Evolutionary conservation across 1,140 invertebrate species (phyloP), one percentile per base, ranked within the genome.

Genomic region (Ceratosolen solmsi): DNA sequence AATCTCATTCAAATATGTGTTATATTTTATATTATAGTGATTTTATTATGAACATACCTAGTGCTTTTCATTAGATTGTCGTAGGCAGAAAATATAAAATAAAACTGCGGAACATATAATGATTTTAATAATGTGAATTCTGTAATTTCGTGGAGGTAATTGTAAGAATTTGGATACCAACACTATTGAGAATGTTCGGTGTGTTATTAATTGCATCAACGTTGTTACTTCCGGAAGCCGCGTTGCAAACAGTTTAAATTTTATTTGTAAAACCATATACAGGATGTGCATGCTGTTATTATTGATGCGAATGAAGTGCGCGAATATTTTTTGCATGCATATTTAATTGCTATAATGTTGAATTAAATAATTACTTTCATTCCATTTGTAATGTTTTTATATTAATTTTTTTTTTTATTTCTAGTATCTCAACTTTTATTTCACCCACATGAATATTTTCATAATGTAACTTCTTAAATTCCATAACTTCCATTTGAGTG

Each of bases 361-460:
- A 51, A 3, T 30, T 33, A 73, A 54, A 17, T 73, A 73, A 73
- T 17, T 73, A 30, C 17, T 54, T 73, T 30, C 46, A 8, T 73
- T 33, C 49, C 46, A 54, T 33, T 73, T 33, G 1, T 20, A 22
- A 22, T 20, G 36, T 7, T 1, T 65, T 65, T 65, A 1, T 60
- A 11, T 9, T 25, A 15, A 60, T 65, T 65, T 36, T 36, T 65
- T 2, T 30, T 27, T 60, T 11, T 60, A 17, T 58, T 58, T 2
- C 41, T 46, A 46, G 7, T n/a, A 46, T 46, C 13, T 5, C 13
- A 8, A 46, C 41, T 8, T 46, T 46, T 46, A 46, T 46, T 46
- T 46, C n/a, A 13, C 41, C 13, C 13, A 46, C 41, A 46, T 46
- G 13, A 46, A 46, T 8, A 13, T 46, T 46, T 8, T n/a, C n/a